Conservation (phyloP, 2,113 vertebrate species). For the Ascaphus truei region DNA sequence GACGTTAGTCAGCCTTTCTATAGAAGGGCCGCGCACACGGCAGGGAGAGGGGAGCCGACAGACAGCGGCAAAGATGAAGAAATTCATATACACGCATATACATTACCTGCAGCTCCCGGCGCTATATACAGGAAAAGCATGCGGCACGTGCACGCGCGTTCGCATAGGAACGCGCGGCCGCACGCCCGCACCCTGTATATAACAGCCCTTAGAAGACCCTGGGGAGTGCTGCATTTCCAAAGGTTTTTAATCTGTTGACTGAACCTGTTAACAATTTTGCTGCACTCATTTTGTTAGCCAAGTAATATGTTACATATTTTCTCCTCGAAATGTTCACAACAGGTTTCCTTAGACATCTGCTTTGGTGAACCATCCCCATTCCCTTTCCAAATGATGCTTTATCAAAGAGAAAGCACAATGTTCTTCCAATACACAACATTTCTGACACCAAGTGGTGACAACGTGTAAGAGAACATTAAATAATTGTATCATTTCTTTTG, state of each 20-base stretch:
- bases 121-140: too few species aligned
- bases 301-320: constrained; percentile 37
- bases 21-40: too few species aligned
- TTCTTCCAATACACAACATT: background rate
- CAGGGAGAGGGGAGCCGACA: too few species aligned
- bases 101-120: too few species aligned
- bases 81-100: too few species aligned
- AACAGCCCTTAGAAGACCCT: constrained; percentile 14
- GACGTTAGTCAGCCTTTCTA: too few species aligned
- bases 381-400: background rate
- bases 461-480: background rate
- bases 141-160: too few species aligned
- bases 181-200: too few species aligned
- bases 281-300: constrained; percentile 5
- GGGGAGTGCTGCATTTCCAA: constrained; percentile 18
- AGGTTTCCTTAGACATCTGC: background rate
- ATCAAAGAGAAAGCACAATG: background rate
- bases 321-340: constrained; percentile 26
- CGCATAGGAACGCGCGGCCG: too few species aligned
- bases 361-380: constrained; percentile 1
- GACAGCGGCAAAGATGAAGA: too few species aligned
- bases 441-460: constrained; percentile 30
- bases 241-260: constrained; percentile 14
- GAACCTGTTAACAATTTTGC: constrained; percentile 22
- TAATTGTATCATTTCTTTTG: too few species aligned